Evolutionary conservation across 2,113 vertebrate species (phyloP).

Genomic region (Catharus bicknelli): DNA sequence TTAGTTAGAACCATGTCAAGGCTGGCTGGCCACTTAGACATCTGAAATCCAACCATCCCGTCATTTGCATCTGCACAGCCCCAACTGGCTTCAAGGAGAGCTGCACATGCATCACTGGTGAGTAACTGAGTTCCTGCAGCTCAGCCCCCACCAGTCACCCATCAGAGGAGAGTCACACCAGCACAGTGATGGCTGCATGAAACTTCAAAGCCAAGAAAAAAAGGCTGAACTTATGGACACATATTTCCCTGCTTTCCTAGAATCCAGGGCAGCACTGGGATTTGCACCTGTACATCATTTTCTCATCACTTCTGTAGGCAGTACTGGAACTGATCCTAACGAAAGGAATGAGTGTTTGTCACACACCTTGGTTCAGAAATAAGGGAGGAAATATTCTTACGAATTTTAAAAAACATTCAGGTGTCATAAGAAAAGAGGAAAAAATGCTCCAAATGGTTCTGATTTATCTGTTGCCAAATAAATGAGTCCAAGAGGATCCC

Average conservation of each 20-base stretch:
- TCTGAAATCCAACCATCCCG: neutral
- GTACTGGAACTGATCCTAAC: no score
- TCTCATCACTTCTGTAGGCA: no score
- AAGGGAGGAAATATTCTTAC: no score
- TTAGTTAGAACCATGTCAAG: neutral
- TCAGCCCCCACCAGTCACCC: neutral
- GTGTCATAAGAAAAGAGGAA: no score
- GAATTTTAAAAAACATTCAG: no score
- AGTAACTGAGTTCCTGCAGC: neutral
- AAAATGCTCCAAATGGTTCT: no score
- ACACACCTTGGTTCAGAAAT: no score
- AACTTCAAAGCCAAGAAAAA: neutral
- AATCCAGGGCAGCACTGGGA: constrained; percentile 96
- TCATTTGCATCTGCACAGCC: neutral
- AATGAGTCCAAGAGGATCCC: no score
- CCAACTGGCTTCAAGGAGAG: neutral
- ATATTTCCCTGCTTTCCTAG: constrained; percentile 88
- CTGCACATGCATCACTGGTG: neutral
- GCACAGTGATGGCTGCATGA: neutral
- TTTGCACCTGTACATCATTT: no score
- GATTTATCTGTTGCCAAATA: no score
- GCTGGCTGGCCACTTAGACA: neutral
- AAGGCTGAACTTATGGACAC: constrained; percentile 86
- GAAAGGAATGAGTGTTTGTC: no score
- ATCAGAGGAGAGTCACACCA: neutral